Conservation (phyloP, 2,797 vertebrate genomes). For the Thripadectes ignobilis region DNA sequence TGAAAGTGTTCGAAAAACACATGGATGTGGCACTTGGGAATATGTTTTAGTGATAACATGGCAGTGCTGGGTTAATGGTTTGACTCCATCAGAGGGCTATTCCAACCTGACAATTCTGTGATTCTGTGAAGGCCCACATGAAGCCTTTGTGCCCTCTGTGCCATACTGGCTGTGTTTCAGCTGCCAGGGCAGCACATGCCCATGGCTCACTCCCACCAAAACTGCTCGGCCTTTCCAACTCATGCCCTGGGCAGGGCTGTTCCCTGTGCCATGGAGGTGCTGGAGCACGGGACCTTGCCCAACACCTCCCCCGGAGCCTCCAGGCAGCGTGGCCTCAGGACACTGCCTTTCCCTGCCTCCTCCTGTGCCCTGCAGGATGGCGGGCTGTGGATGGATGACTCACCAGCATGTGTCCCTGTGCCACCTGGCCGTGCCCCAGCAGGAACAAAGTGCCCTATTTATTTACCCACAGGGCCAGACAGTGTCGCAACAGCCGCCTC, state of each 20-base stretch:
- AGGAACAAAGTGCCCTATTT: neutral
- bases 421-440: neutral
- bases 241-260: neutral
- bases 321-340: fast-evolving
- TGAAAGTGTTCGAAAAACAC: neutral
- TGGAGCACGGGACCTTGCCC: fast-evolving
- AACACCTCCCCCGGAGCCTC: neutral
- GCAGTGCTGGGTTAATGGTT: neutral
- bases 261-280: fast-evolving
- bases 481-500: neutral
- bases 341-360: neutral
- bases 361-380: fast-evolving
- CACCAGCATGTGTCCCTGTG: neutral
- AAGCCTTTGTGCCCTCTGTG: neutral
- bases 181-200: neutral
- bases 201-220: fast-evolving
- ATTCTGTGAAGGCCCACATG: fast-evolving
- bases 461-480: neutral
- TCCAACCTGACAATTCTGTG: neutral
- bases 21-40: neutral
- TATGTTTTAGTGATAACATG: neutral
- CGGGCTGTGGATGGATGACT: neutral
- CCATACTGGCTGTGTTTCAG: neutral
- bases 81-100: neutral
- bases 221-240: neutral